These are phyloP conservation scores for Halocynthia roretzi DNA, from an alignment of 23 tunicate species.

Conservation along the genomic window DNA sequence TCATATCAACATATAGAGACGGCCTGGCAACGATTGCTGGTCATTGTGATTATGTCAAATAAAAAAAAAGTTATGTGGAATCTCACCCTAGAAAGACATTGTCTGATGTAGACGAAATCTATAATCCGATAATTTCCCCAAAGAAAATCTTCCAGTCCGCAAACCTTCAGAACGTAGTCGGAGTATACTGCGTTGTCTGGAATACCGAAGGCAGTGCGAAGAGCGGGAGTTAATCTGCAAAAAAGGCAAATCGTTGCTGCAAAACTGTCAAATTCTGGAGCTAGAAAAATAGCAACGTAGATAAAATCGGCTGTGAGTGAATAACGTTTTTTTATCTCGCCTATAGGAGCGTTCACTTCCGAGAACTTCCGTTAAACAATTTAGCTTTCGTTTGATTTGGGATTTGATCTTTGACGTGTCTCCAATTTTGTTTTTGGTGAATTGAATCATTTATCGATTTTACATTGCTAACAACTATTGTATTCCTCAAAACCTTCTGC, in stretches of 20 bases:
- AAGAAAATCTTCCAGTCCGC: conserved; percentile 62
- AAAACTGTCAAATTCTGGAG: neutral
- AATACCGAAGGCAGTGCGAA: conserved; percentile 55
- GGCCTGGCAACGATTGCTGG: no score
- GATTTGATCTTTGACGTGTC: no score
- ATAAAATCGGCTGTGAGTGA: neutral
- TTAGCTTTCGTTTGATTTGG: no score
- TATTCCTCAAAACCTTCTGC: no score
- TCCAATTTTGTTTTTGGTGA: no score
- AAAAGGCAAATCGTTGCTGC: neutral
- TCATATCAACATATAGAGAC: no score
- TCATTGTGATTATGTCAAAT: no score
- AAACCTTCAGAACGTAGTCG: conserved; percentile 64
- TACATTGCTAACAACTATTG: no score
- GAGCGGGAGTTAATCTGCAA: conserved; percentile 46
- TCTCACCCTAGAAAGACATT: conserved; percentile 77
- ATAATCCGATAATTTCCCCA: conserved; percentile 80
- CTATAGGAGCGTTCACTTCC: neutral
- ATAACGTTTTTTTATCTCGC: neutral
- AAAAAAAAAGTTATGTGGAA: no score
- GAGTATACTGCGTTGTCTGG: conserved; percentile 33
- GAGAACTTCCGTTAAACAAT: no score
- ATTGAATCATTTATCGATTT: no score
- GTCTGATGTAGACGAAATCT: conserved; percentile 67
- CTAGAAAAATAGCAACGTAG: neutral